Percentiles rank a stretch among this genome's conserved stretches.
phyloP scores from a whole-genome alignment of 1,140 invertebrate genomes.

The Coptotermes formosanus region DNA sequence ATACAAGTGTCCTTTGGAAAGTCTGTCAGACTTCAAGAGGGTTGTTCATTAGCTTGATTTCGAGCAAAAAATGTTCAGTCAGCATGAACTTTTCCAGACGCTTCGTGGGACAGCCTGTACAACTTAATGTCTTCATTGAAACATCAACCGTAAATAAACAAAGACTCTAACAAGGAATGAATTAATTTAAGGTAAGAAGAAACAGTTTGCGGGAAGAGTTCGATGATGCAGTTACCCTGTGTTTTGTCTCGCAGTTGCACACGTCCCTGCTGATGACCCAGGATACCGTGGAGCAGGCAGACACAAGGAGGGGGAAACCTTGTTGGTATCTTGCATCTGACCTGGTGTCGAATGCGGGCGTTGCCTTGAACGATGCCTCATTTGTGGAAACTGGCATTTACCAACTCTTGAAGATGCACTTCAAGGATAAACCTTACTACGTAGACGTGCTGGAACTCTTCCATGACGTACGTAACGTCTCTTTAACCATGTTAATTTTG shows the following conservation, averaged over 20 bases:
- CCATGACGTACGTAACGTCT: slow-evolving; percentile 51
- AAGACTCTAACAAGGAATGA: too few species aligned
- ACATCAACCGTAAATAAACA: too few species aligned
- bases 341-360: slow-evolving; percentile 44
- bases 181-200: too few species aligned
- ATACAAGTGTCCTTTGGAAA: neutral
- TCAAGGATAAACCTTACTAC: slow-evolving; percentile 54
- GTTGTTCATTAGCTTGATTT: too few species aligned
- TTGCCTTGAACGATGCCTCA: slow-evolving; percentile 64
- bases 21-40: too few species aligned
- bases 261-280: slow-evolving; percentile 64
- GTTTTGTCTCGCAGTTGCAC: slow-evolving; percentile 54
- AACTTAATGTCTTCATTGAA: too few species aligned
- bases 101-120: too few species aligned
- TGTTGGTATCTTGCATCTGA: slow-evolving; percentile 60
- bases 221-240: neutral
- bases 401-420: slow-evolving; percentile 54
- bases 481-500: too few species aligned
- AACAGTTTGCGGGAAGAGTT: too few species aligned
- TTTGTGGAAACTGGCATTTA: slow-evolving; percentile 57
- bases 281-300: slow-evolving; percentile 65
- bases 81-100: too few species aligned
- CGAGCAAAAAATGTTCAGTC: too few species aligned
- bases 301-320: slow-evolving; percentile 57
- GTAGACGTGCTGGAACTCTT: slow-evolving; percentile 56